Conservation (phyloP, 2,797 vertebrate species). For the Perodicticus potto region DNA sequence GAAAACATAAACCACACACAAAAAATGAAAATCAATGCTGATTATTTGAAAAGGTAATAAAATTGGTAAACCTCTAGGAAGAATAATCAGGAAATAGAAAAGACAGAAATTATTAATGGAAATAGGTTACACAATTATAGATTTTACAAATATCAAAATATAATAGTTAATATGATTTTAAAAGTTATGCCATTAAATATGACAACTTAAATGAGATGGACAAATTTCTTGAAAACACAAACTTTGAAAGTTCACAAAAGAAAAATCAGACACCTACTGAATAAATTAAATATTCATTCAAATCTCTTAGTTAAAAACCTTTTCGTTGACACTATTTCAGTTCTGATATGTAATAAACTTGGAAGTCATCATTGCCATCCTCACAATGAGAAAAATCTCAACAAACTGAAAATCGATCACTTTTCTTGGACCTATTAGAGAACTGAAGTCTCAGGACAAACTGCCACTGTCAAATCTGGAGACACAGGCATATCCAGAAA, state of each 20-base stretch:
- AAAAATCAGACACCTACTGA: not conserved
- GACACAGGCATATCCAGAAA: not conserved
- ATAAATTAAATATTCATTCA: constrained; percentile 19
- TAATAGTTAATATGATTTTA: not conserved
- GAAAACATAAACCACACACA: not conserved
- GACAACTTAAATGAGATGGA: not conserved
- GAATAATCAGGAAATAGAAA: not conserved
- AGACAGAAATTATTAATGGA: not conserved
- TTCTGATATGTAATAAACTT: not conserved
- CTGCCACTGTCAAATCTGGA: not conserved
- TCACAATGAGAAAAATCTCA: not conserved
- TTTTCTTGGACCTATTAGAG: not conserved
- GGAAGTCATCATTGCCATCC: not conserved
- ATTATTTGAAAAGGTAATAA: not conserved
- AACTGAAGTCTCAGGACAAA: not conserved
- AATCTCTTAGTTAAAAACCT: not conserved
- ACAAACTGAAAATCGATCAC: not conserved
- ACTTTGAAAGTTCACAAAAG: not conserved
- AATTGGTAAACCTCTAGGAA: not conserved
- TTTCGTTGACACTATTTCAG: not conserved
- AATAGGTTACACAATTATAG: not conserved
- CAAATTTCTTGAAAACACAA: not conserved
- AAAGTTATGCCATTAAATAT: not conserved
- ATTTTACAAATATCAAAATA: not conserved
- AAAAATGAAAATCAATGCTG: not conserved